Base-by-base conservation (phyloP, 2,797 vertebrate species). In the Miopithecus talapoin region DNA sequence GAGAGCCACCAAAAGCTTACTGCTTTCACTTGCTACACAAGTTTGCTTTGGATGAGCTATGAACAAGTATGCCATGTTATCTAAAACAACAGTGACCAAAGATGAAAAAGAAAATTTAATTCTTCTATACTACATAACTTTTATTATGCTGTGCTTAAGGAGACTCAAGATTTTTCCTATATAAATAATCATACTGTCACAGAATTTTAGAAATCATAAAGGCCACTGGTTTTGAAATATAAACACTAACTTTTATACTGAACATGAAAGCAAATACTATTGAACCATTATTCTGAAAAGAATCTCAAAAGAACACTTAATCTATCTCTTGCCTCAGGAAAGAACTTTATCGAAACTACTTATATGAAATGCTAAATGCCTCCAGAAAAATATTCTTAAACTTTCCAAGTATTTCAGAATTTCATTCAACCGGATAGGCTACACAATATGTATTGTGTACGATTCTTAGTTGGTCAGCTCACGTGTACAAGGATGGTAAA, bases 251-350 rank as follows among this genome's bases (percentile, higher is more conserved):
- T 95, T 97, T 92, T 94, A 89, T 93, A 75, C n/a, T 95, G 55
- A 95, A 97, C 81, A 94, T 91, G 91, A 97, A 90, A 95, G 74
- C 57, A 96, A 94, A 39, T 90, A 84, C 17, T 48, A 85, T 74
- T 93, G 68, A 94, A 64, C 90, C 76, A 92, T 96, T 97, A 97
- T 95, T 92, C 75, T 96, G 28, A 94, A 97, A 95, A 70, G 13
- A 88, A 89, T 92, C 89, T 90, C n/a, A 92, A 97, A 95, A 85
- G 39, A 61, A 89, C 79, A 94, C 94, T 96, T 96, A 94, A 85
- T 96, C 59, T 89, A 12, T 85, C 39, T 75, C 28, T 83, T 75
- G 39, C 81, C 83, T 97, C 43, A 86, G 93, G 78, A 95, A 78
- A 94, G 7, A 70, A 89, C 14, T 22, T 85, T 22, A 61, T 36